Evolutionary conservation across 2,888 invertebrate genomes (phyloP).

Genomic region (Leucozona laternaria): DNA sequence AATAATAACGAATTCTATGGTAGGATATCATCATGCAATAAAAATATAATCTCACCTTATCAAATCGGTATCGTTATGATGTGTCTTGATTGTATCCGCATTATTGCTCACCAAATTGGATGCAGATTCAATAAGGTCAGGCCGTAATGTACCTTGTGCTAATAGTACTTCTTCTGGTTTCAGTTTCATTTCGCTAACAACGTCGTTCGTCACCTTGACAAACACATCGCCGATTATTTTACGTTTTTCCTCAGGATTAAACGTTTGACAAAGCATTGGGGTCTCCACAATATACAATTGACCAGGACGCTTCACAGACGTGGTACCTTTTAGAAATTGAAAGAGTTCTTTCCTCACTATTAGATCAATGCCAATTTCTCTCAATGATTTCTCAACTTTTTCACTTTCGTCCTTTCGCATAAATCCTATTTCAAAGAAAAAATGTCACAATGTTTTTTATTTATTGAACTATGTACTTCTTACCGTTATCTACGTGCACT

Average conservation of each 20-base stretch:
- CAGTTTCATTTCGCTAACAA: conserved; percentile 93
- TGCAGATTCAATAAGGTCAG: conserved; percentile 99
- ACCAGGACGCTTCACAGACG: conserved; percentile 89
- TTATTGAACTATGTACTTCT: conserved; percentile 39
- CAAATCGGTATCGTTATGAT: conserved; percentile 99
- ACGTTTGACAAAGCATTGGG: conserved; percentile 92
- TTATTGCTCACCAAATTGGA: conserved; percentile 92
- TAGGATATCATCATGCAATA: too few relatives aligned
- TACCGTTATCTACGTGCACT: conserved; percentile 98
- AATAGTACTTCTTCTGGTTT: conserved; percentile 96
- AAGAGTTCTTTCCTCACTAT: conserved; percentile 90
- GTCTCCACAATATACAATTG: conserved; percentile 86
- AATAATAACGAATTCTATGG: too few relatives aligned
- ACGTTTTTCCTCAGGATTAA: conserved; percentile 98
- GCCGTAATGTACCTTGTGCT: conserved; percentile 97
- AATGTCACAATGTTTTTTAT: not conserved
- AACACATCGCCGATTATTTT: conserved; percentile 99
- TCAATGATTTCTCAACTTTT: conserved; percentile 92
- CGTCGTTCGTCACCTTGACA: conserved; percentile 96
- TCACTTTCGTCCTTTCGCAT: conserved; percentile 98
- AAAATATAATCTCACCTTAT: conserved; percentile 86
- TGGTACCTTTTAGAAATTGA: conserved; percentile 92
- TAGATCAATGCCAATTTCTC: conserved; percentile 92
- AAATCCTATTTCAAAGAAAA: conserved; percentile 85
- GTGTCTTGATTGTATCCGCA: conserved; percentile 99